Evolutionary conservation across 23 tunicate genomes (phyloP).

Genomic region (Phallusia fumigata): DNA sequence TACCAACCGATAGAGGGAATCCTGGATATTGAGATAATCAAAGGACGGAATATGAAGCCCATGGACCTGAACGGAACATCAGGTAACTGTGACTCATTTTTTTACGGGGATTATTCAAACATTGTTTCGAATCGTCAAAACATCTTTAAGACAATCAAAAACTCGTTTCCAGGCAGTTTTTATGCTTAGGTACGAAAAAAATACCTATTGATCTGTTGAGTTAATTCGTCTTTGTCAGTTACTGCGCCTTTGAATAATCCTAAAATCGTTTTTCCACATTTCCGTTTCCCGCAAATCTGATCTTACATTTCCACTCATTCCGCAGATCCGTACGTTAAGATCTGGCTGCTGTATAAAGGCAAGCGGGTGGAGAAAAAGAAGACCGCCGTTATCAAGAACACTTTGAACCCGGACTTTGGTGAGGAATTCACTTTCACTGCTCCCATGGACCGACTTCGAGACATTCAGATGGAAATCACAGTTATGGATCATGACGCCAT

Average conservation of each 20-base stretch:
- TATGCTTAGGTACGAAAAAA: too few species aligned
- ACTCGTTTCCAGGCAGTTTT: too few species aligned
- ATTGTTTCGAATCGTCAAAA: too few species aligned
- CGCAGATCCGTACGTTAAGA: conserved; percentile 91
- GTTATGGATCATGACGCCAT: conserved; percentile 93
- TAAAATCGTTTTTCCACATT: too few species aligned
- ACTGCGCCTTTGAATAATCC: too few species aligned
- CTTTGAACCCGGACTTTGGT: conserved; percentile 73
- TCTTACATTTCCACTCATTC: background rate
- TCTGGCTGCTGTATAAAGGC: conserved; percentile 82
- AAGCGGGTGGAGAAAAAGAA: conserved; percentile 89
- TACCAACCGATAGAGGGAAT: conserved; percentile 88
- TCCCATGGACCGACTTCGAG: conserved; percentile 83
- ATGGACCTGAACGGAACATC: conserved; percentile 98
- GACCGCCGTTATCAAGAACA: conserved; percentile 61
- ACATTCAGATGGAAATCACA: conserved; percentile 86
- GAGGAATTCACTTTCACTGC: conserved; percentile 75
- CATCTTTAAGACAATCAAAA: too few species aligned
- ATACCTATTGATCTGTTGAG: too few species aligned
- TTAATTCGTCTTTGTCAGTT: too few species aligned
- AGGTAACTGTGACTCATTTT: too few species aligned
- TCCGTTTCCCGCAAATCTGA: too few species aligned
- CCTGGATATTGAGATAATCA: conserved; percentile 58
- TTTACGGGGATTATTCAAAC: too few species aligned
- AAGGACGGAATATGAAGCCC: conserved; percentile 87